Conservation (phyloP, 1,140 invertebrate species). For the Rhopalosiphum maidis region DNA sequence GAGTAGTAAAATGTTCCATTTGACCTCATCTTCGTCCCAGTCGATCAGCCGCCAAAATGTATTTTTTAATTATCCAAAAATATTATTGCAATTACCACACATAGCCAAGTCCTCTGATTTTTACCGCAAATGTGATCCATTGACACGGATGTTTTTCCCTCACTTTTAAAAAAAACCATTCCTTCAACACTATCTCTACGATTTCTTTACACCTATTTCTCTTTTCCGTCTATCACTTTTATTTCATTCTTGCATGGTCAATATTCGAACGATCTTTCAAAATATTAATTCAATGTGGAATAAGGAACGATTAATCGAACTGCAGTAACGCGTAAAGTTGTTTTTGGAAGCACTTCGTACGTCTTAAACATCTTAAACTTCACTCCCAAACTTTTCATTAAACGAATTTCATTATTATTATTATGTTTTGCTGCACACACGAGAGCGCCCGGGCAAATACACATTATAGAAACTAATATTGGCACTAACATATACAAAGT, state of each 20-base stretch:
- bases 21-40: too few relatives aligned
- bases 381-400: neutral
- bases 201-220: slow-evolving; percentile 1
- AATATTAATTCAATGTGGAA: neutral
- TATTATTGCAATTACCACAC: too few relatives aligned
- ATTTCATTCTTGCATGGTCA: too few relatives aligned
- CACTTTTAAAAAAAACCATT: slow-evolving; percentile 30
- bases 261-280: slow-evolving; percentile 24
- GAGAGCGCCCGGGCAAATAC: too few relatives aligned
- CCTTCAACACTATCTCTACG: neutral
- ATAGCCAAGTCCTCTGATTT: neutral
- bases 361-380: neutral
- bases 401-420: neutral
- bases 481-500: too few relatives aligned
- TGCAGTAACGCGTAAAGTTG: neutral
- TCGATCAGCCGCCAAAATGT: too few relatives aligned
- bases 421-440: too few relatives aligned
- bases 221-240: neutral
- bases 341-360: neutral
- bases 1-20: too few relatives aligned
- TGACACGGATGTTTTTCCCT: neutral
- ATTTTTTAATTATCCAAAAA: too few relatives aligned
- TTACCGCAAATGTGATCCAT: neutral
- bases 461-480: too few relatives aligned
- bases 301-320: neutral